Base-by-base conservation (phyloP, 2,113 vertebrate species). In the Sylvietta virens region DNA sequence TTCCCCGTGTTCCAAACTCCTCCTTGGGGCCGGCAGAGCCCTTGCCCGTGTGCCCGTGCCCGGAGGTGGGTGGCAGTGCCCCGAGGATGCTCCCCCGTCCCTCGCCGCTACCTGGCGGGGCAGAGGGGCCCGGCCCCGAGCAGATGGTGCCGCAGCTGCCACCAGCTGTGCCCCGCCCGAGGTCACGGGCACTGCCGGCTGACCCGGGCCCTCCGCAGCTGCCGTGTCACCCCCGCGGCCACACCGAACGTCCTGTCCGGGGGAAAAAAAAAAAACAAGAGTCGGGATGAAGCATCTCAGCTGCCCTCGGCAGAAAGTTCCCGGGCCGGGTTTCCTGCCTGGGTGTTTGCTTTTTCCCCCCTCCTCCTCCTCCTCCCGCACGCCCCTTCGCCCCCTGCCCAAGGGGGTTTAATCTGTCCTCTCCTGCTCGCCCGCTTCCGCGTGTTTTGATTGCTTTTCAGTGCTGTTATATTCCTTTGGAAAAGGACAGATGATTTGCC, bases 101-200 rank as follows among this genome's bases (percentile, higher is more conserved):
- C 44, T 48, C 7, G 10, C 6, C 30, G 17, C 51, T 93, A 54
- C 91, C 93, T 89, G 93, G 22, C 3, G 4, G 22, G 66, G n/a
- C 86, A 30, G 53, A 18, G 53, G 33, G 23, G 10, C 22, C 12
- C 31, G n/a, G 47, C 77, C 69, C 78, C 95, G 97, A 98, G 98
- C 99, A 99, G 99, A 99, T 99, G 99, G 98, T 97, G 97, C 97
- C 96, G 97, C 96, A 98, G 98, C 98, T 98, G 98, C 98, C 98
- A 98, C 98, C 99, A 99, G 99, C 99, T 99, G 99, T 99, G 98
- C 96, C 97, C 92, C 72, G 74, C 81, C 96, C 97, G 98, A 98
- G 98, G 98, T 99, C 98, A 99, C 98, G 98, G 97, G 97, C 98
- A 97, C 98, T 97, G 97, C 98, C 18, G 62, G 44, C 6, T 51